Conservation (phyloP, 2,888 invertebrate genomes). For the Acanthosoma haemorrhoidale region DNA sequence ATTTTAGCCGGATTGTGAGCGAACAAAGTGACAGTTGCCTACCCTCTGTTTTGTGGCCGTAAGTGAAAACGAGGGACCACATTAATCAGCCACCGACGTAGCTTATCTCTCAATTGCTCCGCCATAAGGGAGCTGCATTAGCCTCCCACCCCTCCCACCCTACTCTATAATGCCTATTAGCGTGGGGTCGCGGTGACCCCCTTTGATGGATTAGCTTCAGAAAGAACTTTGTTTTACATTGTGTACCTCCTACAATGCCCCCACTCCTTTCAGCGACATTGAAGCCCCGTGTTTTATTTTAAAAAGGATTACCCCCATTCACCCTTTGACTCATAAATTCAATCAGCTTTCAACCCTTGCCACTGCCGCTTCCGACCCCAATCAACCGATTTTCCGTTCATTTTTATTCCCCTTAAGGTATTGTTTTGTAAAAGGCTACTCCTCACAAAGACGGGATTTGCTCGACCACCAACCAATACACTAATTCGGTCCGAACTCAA, state of each 20-base stretch:
- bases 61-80: conserved; percentile 23
- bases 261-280: conserved; percentile 6
- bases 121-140: conserved; percentile 34
- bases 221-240: conserved; percentile 36
- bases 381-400: conserved; percentile 5
- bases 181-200: no score
- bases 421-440: background rate
- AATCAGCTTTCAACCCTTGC: conserved; percentile 2
- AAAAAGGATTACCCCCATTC: conserved; percentile 27
- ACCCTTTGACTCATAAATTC: conserved; percentile 24
- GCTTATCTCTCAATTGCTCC: conserved; percentile 39
- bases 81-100: conserved; percentile 35
- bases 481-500: background rate
- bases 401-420: conserved; percentile 10
- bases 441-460: conserved; percentile 5
- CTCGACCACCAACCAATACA: no score
- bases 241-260: conserved; percentile 25
- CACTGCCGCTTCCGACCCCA: background rate
- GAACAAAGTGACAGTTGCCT: background rate
- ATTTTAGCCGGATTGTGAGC: conserved; percentile 7
- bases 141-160: conserved; percentile 28
- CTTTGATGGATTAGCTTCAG: conserved; percentile 37
- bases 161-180: conserved; percentile 34
- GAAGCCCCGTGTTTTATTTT: conserved; percentile 24
- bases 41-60: conserved; percentile 11